These are phyloP conservation scores for Camptogramma bilineatum DNA, from an alignment of 2,888 invertebrate genomes.

Conservation along the genomic window DNA sequence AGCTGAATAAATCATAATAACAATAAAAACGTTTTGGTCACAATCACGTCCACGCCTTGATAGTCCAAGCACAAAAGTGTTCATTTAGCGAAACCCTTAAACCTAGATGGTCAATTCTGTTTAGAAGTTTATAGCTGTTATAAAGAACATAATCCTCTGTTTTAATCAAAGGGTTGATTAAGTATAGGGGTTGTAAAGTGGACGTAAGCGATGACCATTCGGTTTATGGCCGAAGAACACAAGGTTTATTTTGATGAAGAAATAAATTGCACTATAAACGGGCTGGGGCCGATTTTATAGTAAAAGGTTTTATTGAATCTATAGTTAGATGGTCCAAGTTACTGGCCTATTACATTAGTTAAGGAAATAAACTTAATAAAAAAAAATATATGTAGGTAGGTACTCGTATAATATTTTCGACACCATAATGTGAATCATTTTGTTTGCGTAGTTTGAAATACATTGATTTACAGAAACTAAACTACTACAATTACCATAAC, in stretches of 20 bases:
- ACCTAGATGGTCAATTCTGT: constrained; percentile 41
- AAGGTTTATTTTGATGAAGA: constrained; percentile 31
- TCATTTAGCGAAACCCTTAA: constrained; percentile 37
- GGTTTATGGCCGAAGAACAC: constrained; percentile 36
- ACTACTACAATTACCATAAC: too few relatives aligned
- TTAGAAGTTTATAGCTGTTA: constrained; percentile 46
- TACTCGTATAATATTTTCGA: too few relatives aligned
- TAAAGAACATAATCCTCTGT: constrained; percentile 46
- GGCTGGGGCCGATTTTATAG: constrained; percentile 7
- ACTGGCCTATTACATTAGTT: neutral
- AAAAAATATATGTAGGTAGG: too few relatives aligned
- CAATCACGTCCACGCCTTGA: neutral
- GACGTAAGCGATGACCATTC: constrained; percentile 40
- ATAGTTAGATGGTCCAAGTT: neutral
- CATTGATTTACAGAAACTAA: too few relatives aligned
- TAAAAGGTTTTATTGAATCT: constrained; percentile 15
- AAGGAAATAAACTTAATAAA: too few relatives aligned
- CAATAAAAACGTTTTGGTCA: neutral
- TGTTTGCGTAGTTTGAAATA: too few relatives aligned
- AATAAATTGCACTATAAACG: constrained; percentile 23
- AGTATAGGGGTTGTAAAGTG: constrained; percentile 49
- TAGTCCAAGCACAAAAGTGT: constrained; percentile 21
- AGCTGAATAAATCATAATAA: too few relatives aligned
- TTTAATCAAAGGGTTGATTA: constrained; percentile 53
- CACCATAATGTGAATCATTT: too few relatives aligned